Percentiles rank a stretch among this genome's conserved stretches.
Conservation (phyloP, 2,113 vertebrate genomes). For the Cyanistes caeruleus region DNA sequence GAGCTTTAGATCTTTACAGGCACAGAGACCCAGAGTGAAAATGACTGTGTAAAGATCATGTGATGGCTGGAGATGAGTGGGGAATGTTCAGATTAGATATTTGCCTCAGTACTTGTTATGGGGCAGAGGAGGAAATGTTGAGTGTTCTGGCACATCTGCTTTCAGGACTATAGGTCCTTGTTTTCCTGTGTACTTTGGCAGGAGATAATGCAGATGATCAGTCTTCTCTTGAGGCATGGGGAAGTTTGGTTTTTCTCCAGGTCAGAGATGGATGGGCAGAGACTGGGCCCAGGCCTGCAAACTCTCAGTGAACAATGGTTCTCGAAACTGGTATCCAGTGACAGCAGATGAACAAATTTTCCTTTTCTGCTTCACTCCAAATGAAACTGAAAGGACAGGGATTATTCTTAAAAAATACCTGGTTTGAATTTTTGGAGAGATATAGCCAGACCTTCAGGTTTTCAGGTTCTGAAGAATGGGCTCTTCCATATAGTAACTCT, state of each 20-base stretch:
- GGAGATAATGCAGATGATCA: background rate
- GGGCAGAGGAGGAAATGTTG: background rate
- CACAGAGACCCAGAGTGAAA: background rate
- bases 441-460: background rate
- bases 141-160: background rate
- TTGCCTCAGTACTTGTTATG: background rate
- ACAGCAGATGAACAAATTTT: background rate
- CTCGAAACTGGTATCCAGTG: background rate
- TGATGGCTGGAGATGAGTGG: background rate
- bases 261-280: background rate
- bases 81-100: background rate
- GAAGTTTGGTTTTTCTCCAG: background rate
- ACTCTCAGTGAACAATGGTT: background rate
- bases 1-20: background rate
- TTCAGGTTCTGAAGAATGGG: background rate
- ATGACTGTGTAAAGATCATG: background rate
- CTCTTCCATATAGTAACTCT: background rate
- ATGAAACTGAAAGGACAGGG: background rate
- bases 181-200: background rate
- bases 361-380: background rate
- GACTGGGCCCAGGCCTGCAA: background rate
- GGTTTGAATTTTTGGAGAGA: background rate
- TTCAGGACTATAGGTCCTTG: background rate
- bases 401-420: background rate
- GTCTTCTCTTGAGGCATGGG: background rate